These are phyloP conservation scores for Ommatoiulus sabulosus DNA, from an alignment of 2,888 invertebrate species.

Conservation along the genomic window DNA sequence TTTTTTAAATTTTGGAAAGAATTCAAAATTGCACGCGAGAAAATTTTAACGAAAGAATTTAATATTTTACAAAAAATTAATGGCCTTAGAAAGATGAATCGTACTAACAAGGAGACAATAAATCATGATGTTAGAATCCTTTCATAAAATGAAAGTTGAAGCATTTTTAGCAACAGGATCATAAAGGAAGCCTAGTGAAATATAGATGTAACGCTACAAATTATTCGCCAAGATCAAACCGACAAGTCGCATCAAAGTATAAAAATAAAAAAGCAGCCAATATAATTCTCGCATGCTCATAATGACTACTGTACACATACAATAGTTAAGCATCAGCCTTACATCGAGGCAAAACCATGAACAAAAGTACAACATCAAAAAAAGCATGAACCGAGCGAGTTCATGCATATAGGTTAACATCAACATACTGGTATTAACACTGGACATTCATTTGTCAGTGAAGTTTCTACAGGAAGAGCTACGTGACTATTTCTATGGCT, in stretches of 20 bases:
- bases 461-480: slow-evolving; percentile 47
- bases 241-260: background rate
- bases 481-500: slow-evolving; percentile 54
- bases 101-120: too few species aligned
- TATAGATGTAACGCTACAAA: background rate
- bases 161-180: too few species aligned
- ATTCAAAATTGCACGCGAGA: too few species aligned
- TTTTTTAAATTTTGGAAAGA: too few species aligned
- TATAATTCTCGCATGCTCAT: slow-evolving; percentile 38
- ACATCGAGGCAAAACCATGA: slow-evolving; percentile 41
- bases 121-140: too few species aligned
- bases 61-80: too few species aligned
- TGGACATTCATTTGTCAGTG: slow-evolving; percentile 26
- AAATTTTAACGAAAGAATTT: too few species aligned
- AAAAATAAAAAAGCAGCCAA: slow-evolving; percentile 35
- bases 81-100: too few species aligned
- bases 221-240: background rate
- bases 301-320: slow-evolving; percentile 18
- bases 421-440: slow-evolving; percentile 50
- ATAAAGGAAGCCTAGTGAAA: background rate
- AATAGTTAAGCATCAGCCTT: slow-evolving; percentile 52
- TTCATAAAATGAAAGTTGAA: too few species aligned
- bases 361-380: slow-evolving; percentile 49
- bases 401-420: slow-evolving; percentile 51
- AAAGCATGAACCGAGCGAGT: slow-evolving; percentile 24